Conservation (phyloP, 2,113 vertebrate species). For the Microcebus griseorufus region DNA sequence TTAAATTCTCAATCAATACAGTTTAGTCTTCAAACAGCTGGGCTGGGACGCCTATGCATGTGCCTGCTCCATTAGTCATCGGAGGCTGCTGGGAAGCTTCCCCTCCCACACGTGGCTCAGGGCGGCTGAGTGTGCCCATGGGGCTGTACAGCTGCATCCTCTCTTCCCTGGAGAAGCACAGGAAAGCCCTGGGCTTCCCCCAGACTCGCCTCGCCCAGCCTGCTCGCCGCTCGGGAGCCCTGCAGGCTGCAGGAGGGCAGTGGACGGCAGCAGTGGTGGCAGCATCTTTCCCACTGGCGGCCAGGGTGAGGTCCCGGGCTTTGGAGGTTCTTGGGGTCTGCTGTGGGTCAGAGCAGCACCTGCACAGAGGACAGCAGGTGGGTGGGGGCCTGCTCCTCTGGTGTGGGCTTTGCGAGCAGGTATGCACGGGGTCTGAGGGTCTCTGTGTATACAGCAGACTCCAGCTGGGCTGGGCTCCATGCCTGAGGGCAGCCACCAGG, state of each 20-base stretch:
- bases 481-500: not conserved
- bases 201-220: too few relatives aligned
- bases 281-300: not conserved
- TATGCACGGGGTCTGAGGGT: not conserved
- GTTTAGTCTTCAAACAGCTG: constrained; percentile 74
- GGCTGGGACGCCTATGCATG: not conserved
- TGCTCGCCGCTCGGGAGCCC: not conserved
- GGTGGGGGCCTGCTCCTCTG: not conserved
- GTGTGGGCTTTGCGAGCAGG: not conserved
- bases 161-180: not conserved
- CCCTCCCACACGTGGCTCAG: rapidly evolving
- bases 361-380: too few relatives aligned
- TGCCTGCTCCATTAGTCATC: constrained; percentile 41
- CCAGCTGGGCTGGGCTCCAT: not conserved
- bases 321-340: not conserved
- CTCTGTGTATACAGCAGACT: not conserved
- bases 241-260: not conserved
- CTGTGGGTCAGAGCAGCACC: not conserved
- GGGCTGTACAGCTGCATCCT: not conserved
- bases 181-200: not conserved
- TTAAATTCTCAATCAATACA: constrained; percentile 75
- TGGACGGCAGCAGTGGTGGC: rapidly evolving
- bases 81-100: constrained; percentile 25
- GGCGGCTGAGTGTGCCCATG: not conserved
- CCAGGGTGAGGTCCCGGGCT: not conserved